phyloP scores from a whole-genome alignment of 2,797 vertebrate genomes.

The Channa striata region DNA sequence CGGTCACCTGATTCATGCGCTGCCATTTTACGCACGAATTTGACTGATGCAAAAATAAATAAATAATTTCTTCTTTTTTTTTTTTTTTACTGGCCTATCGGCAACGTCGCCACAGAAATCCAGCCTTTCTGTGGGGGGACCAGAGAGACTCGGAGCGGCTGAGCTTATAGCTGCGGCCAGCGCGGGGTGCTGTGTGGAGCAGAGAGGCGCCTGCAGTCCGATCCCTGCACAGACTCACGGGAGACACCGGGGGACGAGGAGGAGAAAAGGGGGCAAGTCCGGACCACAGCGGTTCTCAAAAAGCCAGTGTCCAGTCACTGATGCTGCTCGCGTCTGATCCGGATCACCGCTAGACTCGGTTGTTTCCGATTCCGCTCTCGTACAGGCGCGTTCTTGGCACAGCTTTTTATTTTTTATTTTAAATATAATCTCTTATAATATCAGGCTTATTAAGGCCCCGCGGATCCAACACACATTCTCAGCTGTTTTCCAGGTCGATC shows the following conservation, averaged over 20 bases:
- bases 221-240: conserved; percentile 44
- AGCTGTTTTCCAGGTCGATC: not conserved
- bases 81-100: conserved; percentile 63
- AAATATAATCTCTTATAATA: too few relatives aligned
- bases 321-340: conserved; percentile 56
- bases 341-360: conserved; percentile 31
- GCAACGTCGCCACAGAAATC: conserved; percentile 62
- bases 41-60: conserved; percentile 55
- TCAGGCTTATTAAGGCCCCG: conserved; percentile 1
- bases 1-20: conserved; percentile 86
- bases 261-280: conserved; percentile 50
- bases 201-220: conserved; percentile 44
- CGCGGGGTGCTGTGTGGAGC: conserved; percentile 53
- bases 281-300: conserved; percentile 41
- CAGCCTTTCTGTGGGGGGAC: conserved; percentile 60
- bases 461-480: not conserved
- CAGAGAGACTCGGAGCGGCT: conserved; percentile 33
- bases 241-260: conserved; percentile 52
- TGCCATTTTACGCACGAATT: conserved; percentile 88
- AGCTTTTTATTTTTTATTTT: too few relatives aligned
- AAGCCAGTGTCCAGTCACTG: conserved; percentile 28
- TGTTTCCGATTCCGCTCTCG: conserved; percentile 45
- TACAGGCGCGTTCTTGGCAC: conserved; percentile 34
- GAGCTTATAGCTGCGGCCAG: conserved; percentile 54
- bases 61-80: too few relatives aligned